A percentile compares a stretch with the other conserved stretches of the same genome.
Evolutionary conservation across 2,888 invertebrate species (phyloP).

Genomic region (Lithosia quadra): DNA sequence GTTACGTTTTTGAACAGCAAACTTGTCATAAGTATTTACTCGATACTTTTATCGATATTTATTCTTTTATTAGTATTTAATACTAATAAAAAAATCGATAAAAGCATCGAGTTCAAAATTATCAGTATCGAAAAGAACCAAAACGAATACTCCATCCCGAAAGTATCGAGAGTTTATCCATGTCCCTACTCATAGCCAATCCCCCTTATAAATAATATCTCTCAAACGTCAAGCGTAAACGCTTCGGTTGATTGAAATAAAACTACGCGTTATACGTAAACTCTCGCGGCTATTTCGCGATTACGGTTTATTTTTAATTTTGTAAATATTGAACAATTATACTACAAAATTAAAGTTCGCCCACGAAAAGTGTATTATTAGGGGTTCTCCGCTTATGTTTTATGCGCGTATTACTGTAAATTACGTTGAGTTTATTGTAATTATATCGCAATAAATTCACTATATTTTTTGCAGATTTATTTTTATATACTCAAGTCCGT

Average conservation of each 20-base stretch:
- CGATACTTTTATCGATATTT: too few species aligned
- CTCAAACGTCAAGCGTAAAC: slow-evolving; percentile 21
- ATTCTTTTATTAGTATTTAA: too few species aligned
- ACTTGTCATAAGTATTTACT: too few species aligned
- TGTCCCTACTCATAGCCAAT: neutral
- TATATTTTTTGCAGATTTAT: neutral
- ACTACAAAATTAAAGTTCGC: slow-evolving; percentile 25
- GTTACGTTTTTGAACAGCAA: too few species aligned
- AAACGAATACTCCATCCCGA: too few species aligned
- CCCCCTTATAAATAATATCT: neutral
- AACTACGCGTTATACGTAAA: slow-evolving; percentile 23
- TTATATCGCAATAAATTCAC: slow-evolving; percentile 13
- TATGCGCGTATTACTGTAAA: slow-evolving; percentile 12
- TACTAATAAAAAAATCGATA: too few species aligned
- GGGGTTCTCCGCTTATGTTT: neutral
- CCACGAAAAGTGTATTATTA: slow-evolving; percentile 15
- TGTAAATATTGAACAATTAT: slow-evolving; percentile 40
- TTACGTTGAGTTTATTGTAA: slow-evolving; percentile 12
- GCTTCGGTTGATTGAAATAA: slow-evolving; percentile 39
- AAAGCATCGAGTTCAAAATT: too few species aligned
- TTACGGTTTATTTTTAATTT: slow-evolving; percentile 35
- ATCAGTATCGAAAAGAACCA: too few species aligned
- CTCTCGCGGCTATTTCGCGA: slow-evolving; percentile 12
- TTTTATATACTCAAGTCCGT: neutral
- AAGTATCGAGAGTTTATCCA: neutral